These are phyloP conservation scores for Puffinus mauretanicus DNA, from an alignment of 2,113 vertebrate species.

Conservation along the genomic window DNA sequence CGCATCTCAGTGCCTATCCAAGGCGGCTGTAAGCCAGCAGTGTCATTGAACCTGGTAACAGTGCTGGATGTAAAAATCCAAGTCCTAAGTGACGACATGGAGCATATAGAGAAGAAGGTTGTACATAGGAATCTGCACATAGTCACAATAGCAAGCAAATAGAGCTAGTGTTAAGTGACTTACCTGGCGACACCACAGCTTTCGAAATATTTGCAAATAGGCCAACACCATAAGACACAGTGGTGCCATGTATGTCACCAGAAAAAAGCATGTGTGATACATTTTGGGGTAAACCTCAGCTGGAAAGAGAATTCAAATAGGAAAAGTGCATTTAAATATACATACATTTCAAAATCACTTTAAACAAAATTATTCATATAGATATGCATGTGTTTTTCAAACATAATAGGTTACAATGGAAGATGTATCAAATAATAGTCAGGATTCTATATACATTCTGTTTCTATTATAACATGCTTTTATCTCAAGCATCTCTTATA, in stretches of 20 bases:
- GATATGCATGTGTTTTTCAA: background rate
- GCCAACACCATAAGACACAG: slow-evolving; percentile 96
- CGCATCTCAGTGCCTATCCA: background rate
- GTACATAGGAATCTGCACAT: background rate
- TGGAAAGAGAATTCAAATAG: slow-evolving; percentile 71
- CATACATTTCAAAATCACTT: background rate
- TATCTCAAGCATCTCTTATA: background rate
- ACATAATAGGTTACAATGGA: background rate
- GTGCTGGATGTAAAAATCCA: background rate
- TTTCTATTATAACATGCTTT: background rate
- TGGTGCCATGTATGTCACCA: slow-evolving; percentile 93
- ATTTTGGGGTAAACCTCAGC: slow-evolving; percentile 92
- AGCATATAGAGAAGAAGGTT: background rate
- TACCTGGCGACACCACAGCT: slow-evolving; percentile 96
- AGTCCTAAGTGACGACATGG: background rate
- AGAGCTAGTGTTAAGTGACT: background rate
- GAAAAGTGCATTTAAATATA: background rate
- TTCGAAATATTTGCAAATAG: slow-evolving; percentile 96
- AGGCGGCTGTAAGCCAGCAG: background rate
- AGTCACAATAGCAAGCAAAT: background rate
- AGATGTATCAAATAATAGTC: background rate
- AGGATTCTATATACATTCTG: background rate
- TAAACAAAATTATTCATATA: background rate
- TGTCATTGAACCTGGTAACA: background rate
- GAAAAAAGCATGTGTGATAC: slow-evolving; percentile 95